Percentiles rank a stretch among this genome's conserved stretches.
phyloP scores from a whole-genome alignment of 2,113 vertebrate genomes.

The Oreochromis spilurus region DNA sequence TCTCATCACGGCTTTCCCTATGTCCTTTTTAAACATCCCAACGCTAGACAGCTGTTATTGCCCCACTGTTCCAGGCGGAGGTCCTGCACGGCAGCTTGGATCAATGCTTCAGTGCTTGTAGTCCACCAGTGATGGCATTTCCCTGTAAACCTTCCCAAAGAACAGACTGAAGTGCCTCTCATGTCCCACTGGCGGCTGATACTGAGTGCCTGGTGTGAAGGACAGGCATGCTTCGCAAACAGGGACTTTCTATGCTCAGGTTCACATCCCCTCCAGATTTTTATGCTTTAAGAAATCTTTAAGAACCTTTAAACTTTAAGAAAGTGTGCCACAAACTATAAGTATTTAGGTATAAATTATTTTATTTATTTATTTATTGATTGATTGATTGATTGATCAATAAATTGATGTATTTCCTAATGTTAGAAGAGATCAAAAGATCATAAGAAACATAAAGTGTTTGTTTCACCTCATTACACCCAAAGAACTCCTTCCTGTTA shows the following conservation, averaged over 20 bases:
- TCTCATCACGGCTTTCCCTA: too few relatives aligned
- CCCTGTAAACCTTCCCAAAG: neutral
- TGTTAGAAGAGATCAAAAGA: neutral
- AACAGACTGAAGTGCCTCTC: neutral
- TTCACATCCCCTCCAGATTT: neutral
- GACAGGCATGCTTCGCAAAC: neutral
- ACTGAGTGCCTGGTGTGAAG: neutral
- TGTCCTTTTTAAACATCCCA: neutral
- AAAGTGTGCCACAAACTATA: neutral
- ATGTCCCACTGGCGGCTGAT: neutral
- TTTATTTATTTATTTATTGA: neutral
- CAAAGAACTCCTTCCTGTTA: neutral
- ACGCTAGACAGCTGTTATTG: neutral
- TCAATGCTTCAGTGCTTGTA: neutral
- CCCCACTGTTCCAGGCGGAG: neutral
- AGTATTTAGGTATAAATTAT: neutral
- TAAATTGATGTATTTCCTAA: neutral
- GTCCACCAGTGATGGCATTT: slow-evolving; percentile 5
- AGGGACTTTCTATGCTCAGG: neutral
- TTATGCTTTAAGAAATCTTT: neutral
- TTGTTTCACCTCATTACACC: neutral
- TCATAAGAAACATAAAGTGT: neutral
- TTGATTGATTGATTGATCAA: too few relatives aligned
- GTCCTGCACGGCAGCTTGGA: neutral
- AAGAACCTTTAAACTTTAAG: too few relatives aligned